Percentiles rank a stretch among this genome's conserved stretches.
Evolutionary conservation across 2,888 invertebrate species (phyloP).

Genomic region (Drosophila trichaetosa): DNA sequence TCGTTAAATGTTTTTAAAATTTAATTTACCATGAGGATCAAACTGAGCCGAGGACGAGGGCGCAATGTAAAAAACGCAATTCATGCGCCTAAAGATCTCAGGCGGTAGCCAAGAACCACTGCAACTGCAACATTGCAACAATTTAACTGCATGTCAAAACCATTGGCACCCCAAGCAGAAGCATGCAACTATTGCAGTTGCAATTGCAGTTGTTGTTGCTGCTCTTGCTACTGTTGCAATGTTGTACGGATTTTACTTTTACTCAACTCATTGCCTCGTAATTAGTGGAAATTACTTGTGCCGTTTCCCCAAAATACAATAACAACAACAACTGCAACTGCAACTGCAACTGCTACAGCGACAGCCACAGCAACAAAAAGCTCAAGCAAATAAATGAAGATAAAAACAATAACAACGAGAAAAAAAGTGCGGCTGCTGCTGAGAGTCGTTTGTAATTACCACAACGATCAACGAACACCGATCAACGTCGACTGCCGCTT

Average conservation of each 20-base stretch:
- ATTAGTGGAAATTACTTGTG: slow-evolving; percentile 79
- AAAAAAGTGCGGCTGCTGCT: slow-evolving; percentile 40
- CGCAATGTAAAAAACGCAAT: slow-evolving; percentile 63
- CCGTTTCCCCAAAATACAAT: slow-evolving; percentile 58
- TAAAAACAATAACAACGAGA: slow-evolving; percentile 10
- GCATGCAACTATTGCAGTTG: slow-evolving; percentile 46
- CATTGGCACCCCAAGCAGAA: slow-evolving; percentile 55
- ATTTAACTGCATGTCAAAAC: slow-evolving; percentile 21
- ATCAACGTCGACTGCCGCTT: slow-evolving; percentile 44
- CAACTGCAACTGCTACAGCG: slow-evolving; percentile 5
- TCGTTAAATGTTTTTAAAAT: slow-evolving; percentile 59
- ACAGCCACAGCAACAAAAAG: slow-evolving; percentile 10
- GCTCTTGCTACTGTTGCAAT: slow-evolving; percentile 30
- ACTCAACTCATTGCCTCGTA: slow-evolving; percentile 76
- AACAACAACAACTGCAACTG: slow-evolving; percentile 3
- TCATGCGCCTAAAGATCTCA: slow-evolving; percentile 64
- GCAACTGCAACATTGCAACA: slow-evolving; percentile 12
- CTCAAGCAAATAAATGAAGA: slow-evolving; percentile 5
- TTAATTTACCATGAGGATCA: slow-evolving; percentile 55
- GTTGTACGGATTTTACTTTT: slow-evolving; percentile 60
- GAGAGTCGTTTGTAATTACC: slow-evolving; percentile 57
- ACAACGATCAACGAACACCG: slow-evolving; percentile 46
- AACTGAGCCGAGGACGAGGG: background rate
- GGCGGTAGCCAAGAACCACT: slow-evolving; percentile 1
- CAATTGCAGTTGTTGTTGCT: slow-evolving; percentile 1